These are phyloP conservation scores for Microctonus aethiopoides DNA, from an alignment of 2,888 invertebrate genomes.

Conservation along the genomic window DNA sequence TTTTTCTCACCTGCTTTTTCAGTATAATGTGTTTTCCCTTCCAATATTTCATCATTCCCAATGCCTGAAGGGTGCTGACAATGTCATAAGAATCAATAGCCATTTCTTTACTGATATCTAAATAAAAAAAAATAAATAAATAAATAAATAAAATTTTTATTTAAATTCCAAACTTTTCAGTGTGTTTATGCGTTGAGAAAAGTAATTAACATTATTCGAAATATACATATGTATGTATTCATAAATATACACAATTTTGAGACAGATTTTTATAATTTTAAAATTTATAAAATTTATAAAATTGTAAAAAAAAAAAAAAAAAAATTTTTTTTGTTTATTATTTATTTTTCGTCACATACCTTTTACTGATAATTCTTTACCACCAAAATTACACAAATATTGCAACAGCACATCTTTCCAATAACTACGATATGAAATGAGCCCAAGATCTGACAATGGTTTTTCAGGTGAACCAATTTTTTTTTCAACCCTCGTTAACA, in stretches of 20 bases:
- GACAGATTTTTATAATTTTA: no score
- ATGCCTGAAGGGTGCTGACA: slow-evolving; percentile 94
- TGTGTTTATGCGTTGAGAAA: no score
- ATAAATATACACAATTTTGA: no score
- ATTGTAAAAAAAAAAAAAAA: no score
- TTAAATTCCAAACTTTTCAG: no score
- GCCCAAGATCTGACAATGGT: slow-evolving; percentile 95
- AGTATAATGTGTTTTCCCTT: slow-evolving; percentile 97
- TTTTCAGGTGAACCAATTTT: slow-evolving; percentile 99
- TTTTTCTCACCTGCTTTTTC: slow-evolving; percentile 82
- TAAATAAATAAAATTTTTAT: no score
- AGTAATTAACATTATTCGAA: no score
- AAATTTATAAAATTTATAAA: no score
- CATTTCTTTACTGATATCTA: slow-evolving; percentile 84
- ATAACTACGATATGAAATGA: slow-evolving; percentile 97
- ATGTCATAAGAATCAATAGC: slow-evolving; percentile 98
- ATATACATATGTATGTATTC: no score
- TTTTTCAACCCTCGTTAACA: slow-evolving; percentile 93
- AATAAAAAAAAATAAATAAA: neutral
- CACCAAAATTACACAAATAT: slow-evolving; percentile 89
- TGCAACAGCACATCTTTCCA: slow-evolving; percentile 97
- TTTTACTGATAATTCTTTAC: slow-evolving; percentile 90
- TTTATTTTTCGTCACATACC: slow-evolving; percentile 68
- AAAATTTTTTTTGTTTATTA: neutral
- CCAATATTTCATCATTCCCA: slow-evolving; percentile 99